Conservation (phyloP, 2,797 vertebrate genomes). For the Coccyzus lansbergi region DNA sequence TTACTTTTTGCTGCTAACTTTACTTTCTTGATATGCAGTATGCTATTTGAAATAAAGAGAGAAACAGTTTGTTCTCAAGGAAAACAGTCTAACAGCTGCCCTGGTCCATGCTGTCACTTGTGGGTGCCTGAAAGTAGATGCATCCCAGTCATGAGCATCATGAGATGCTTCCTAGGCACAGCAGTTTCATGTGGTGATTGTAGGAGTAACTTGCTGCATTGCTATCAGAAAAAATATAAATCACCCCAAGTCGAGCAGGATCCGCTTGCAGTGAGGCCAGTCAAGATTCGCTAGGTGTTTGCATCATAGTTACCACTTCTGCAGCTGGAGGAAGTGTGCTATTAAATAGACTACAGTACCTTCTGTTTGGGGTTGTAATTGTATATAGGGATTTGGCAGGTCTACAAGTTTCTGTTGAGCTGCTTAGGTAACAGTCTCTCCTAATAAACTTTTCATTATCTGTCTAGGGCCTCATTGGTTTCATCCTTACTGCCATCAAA, state of each 20-base stretch:
- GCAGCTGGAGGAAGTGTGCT: background rate
- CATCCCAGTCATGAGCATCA: background rate
- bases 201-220: background rate
- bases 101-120: background rate
- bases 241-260: background rate
- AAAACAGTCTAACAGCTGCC: background rate
- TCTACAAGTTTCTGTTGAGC: background rate
- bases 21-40: background rate
- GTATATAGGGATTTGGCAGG: background rate
- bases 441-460: background rate
- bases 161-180: background rate
- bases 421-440: background rate
- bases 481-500: background rate
- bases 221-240: background rate
- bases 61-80: background rate
- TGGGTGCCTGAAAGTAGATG: background rate
- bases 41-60: background rate
- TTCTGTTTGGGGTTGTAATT: background rate
- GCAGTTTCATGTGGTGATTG: background rate
- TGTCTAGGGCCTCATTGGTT: background rate
- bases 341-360: background rate
- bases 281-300: background rate
- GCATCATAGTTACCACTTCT: background rate
- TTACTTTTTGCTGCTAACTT: background rate
- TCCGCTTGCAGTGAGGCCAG: background rate